Percentiles rank a stretch among this genome's conserved stretches.
These are phyloP conservation scores for Pelobates fuscus DNA, from an alignment of 2,113 vertebrate species.

Conservation along the genomic window DNA sequence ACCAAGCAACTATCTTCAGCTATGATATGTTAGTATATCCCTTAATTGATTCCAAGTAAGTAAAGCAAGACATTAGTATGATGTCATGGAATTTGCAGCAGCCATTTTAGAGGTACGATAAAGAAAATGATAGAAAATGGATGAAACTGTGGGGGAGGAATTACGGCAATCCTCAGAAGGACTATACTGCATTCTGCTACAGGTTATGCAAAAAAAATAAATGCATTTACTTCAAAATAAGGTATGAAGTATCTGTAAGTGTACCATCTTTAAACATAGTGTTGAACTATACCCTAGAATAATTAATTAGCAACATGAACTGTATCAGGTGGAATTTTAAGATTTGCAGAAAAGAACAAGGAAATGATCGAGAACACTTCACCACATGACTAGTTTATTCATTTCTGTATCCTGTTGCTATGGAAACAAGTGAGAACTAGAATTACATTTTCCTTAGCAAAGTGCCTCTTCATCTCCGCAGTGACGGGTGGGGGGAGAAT, in stretches of 20 bases:
- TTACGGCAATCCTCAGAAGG: conserved; percentile 5
- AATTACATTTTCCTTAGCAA: conserved; percentile 43
- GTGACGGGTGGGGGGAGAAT: conserved; percentile 20
- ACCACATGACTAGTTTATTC: conserved; percentile 49
- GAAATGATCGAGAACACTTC: conserved; percentile 46
- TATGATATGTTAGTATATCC: background rate
- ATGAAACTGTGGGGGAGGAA: conserved; percentile 16
- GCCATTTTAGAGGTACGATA: conserved; percentile 34
- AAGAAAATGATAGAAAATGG: conserved; percentile 18
- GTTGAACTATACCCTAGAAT: background rate
- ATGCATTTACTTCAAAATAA: background rate
- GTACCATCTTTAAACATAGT: background rate
- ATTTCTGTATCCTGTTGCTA: conserved; percentile 43
- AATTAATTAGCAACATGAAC: conserved; percentile 7
- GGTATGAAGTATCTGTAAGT: background rate
- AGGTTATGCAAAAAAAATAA: background rate
- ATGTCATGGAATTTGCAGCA: background rate
- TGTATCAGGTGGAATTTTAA: conserved; percentile 14
- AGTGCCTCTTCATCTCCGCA: conserved; percentile 46
- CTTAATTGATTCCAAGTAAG: background rate
- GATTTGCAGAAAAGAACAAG: conserved; percentile 34
- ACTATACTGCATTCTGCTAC: background rate
- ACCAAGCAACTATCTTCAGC: background rate
- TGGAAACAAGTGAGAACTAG: conserved; percentile 46
- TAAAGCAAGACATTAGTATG: background rate